Conservation (phyloP, 2,888 invertebrate genomes). For the Pollenia amentaria region DNA sequence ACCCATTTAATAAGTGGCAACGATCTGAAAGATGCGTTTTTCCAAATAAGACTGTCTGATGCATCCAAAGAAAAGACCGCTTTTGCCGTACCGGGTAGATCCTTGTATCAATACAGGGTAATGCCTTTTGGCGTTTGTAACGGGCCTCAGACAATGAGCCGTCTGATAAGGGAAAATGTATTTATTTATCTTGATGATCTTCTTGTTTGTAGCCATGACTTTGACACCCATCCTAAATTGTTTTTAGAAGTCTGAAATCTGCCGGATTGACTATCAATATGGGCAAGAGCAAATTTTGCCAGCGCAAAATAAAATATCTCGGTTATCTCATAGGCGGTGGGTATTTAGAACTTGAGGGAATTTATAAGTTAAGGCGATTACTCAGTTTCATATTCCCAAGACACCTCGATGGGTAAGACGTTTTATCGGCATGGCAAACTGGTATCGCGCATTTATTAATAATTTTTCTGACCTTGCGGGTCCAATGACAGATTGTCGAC, state of each 20-base stretch:
- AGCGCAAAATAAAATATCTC: slow-evolving; percentile 44
- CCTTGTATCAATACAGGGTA: slow-evolving; percentile 70
- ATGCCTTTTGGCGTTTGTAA: slow-evolving; percentile 74
- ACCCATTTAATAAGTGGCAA: slow-evolving; percentile 63
- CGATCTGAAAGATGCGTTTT: slow-evolving; percentile 63
- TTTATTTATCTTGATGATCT: slow-evolving; percentile 31
- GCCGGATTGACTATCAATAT: slow-evolving; percentile 60
- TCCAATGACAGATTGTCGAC: neutral
- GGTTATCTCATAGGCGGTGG: slow-evolving; percentile 55
- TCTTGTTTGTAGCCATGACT: slow-evolving; percentile 4
- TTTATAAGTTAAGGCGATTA: slow-evolving; percentile 16
- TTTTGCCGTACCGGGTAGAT: slow-evolving; percentile 75
- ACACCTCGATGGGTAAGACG: slow-evolving; percentile 20
- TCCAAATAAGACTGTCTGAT: slow-evolving; percentile 51
- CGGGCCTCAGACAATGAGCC: slow-evolving; percentile 68
- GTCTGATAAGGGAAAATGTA: slow-evolving; percentile 49
- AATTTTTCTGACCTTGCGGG: neutral
- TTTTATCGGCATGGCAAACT: neutral
- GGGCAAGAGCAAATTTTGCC: slow-evolving; percentile 25
- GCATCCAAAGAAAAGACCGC: slow-evolving; percentile 75
- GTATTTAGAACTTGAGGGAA: slow-evolving; percentile 30
- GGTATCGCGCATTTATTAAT: neutral
- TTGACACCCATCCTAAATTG: slow-evolving; percentile 7
- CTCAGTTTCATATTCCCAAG: slow-evolving; percentile 51
- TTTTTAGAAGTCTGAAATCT: neutral